phyloP scores from a whole-genome alignment of 2,888 invertebrate species.

The Metacarcinus magister region DNA sequence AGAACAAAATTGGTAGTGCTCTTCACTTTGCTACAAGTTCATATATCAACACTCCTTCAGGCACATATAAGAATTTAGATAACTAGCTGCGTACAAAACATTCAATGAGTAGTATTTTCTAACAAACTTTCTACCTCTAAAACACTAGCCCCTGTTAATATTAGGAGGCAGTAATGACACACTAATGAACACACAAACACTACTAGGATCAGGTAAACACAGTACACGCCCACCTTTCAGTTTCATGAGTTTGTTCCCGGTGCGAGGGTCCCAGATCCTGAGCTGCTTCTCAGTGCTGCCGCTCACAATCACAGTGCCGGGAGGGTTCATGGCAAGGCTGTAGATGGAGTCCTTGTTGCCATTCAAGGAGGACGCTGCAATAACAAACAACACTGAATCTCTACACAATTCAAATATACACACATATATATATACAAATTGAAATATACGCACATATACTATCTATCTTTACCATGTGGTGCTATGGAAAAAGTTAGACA shows the following conservation, averaged over 20 bases:
- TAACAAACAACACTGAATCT: not conserved
- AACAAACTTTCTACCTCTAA: too few species aligned
- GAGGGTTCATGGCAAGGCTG: conserved; percentile 98
- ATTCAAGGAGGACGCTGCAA: conserved; percentile 94
- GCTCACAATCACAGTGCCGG: conserved; percentile 97
- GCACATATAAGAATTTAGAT: too few species aligned
- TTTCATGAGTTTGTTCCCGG: conserved; percentile 97
- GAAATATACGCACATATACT: too few species aligned
- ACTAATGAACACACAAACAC: not conserved
- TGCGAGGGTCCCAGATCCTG: conserved; percentile 98
- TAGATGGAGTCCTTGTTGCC: conserved; percentile 99
- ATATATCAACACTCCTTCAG: too few species aligned
- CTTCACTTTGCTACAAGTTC: too few species aligned
- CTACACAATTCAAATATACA: not conserved
- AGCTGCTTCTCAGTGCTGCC: conserved; percentile 98
- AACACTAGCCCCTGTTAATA: too few species aligned
- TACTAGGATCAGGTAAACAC: not conserved
- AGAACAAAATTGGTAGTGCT: too few species aligned
- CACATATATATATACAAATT: not conserved
- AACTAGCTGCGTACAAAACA: too few species aligned
- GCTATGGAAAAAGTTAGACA: not conserved
- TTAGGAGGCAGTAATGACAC: not conserved
- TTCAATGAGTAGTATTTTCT: too few species aligned
- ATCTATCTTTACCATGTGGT: not conserved
- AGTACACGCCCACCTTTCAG: conserved; percentile 89